phyloP scores from a whole-genome alignment of 2,888 invertebrate species.

The Idaea straminata region DNA sequence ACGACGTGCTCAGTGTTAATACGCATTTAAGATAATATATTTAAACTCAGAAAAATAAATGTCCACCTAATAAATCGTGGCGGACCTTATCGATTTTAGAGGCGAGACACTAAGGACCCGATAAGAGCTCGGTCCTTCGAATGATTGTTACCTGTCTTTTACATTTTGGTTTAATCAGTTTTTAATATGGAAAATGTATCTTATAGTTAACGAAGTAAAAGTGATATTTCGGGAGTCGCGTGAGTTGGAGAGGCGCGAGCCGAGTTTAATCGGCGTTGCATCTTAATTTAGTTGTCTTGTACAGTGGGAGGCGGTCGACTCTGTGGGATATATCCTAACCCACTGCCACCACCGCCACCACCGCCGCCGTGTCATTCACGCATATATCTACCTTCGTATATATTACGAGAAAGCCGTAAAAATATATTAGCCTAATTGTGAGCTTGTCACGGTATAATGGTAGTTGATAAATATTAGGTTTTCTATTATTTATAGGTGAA shows the following conservation, averaged over 20 bases:
- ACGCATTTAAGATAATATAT: constrained; percentile 79
- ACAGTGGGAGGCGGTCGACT: constrained; percentile 58
- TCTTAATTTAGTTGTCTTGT: constrained; percentile 80
- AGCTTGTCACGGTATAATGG: constrained; percentile 27
- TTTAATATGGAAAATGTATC: neutral
- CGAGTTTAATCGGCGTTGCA: constrained; percentile 71
- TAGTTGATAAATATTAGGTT: constrained; percentile 26
- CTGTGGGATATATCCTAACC: constrained; percentile 58
- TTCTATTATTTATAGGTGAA: constrained; percentile 10
- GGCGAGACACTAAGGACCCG: constrained; percentile 69
- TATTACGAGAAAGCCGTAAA: constrained; percentile 46
- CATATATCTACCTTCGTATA: constrained; percentile 51
- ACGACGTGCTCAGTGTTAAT: constrained; percentile 73
- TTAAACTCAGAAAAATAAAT: constrained; percentile 74
- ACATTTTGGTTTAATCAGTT: constrained; percentile 37
- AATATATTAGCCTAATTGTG: constrained; percentile 51
- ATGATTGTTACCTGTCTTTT: constrained; percentile 38
- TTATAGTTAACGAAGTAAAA: neutral
- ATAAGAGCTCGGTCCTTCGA: constrained; percentile 59
- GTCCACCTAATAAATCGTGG: constrained; percentile 75
- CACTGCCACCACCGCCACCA: constrained; percentile 41
- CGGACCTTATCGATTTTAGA: constrained; percentile 69
- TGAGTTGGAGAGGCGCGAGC: constrained; percentile 45
- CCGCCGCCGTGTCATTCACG: constrained; percentile 42
- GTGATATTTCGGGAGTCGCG: constrained; percentile 41